Evolutionary conservation across 2,888 invertebrate genomes (phyloP).

Genomic region (Resseliella maxima): DNA sequence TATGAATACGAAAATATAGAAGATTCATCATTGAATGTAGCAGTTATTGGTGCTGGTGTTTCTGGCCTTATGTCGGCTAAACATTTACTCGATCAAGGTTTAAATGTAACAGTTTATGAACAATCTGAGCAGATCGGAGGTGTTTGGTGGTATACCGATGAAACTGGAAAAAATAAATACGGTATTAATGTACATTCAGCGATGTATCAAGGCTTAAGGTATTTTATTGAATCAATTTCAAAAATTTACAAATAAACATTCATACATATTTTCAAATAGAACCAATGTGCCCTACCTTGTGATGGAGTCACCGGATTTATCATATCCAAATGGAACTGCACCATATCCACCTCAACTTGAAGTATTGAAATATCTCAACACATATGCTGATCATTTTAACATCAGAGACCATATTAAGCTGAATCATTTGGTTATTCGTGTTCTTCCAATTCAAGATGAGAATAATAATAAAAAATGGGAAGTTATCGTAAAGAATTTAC

Average conservation of each 20-base stretch:
- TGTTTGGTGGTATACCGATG: conserved; percentile 89
- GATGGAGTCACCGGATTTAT: conserved; percentile 80
- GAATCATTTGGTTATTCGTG: conserved; percentile 70
- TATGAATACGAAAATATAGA: too few relatives aligned
- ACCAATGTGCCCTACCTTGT: conserved; percentile 29
- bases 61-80: conserved; percentile 85
- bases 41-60: conserved; percentile 89
- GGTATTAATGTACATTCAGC: conserved; percentile 88
- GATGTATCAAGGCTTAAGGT: conserved; percentile 92
- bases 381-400: conserved; percentile 77
- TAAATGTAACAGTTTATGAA: conserved; percentile 79
- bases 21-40: too few relatives aligned
- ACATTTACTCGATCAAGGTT: conserved; percentile 70
- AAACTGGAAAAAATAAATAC: conserved; percentile 78
- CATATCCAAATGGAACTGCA: conserved; percentile 76
- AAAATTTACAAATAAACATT: background rate
- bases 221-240: conserved; percentile 68
- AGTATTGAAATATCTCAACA: conserved; percentile 78
- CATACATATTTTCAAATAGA: conserved; percentile 21
- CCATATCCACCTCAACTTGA: conserved; percentile 81
- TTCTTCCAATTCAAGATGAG: conserved; percentile 69
- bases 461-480: conserved; percentile 74
- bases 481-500: conserved; percentile 64
- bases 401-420: conserved; percentile 74
- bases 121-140: conserved; percentile 82